phyloP scores from a whole-genome alignment of 2,113 vertebrate species.

The Cebus imitator region DNA sequence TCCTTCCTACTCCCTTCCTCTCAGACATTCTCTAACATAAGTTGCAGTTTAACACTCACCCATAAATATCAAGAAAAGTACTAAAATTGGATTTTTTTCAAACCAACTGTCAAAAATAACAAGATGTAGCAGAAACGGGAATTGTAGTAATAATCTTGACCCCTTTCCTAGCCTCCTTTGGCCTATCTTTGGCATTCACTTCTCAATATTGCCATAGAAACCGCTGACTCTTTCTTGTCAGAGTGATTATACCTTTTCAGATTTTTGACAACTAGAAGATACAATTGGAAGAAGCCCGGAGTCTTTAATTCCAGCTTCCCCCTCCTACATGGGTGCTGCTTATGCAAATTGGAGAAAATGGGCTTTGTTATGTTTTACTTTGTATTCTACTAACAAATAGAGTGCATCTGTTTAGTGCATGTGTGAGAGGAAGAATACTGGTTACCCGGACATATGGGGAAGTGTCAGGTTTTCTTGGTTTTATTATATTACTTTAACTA shows the following conservation, averaged over 20 bases:
- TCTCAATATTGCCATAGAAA: slow-evolving; percentile 39
- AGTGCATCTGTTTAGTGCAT: slow-evolving; percentile 17
- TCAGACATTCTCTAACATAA: background rate
- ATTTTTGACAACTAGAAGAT: slow-evolving; percentile 51
- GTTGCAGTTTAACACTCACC: background rate
- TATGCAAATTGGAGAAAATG: background rate
- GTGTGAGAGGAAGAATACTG: slow-evolving; percentile 38
- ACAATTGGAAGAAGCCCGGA: background rate
- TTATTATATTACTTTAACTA: slow-evolving; percentile 61
- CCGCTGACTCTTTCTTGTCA: background rate
- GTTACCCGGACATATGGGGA: slow-evolving; percentile 35
- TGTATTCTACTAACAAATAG: slow-evolving; percentile 57
- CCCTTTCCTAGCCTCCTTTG: background rate
- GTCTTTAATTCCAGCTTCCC: background rate
- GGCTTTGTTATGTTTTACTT: slow-evolving; percentile 52
- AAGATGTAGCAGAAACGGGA: slow-evolving; percentile 5
- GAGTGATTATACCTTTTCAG: slow-evolving; percentile 50
- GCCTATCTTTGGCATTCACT: background rate
- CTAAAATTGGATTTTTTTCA: background rate
- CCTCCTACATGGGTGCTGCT: background rate
- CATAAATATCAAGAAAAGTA: slow-evolving; percentile 3
- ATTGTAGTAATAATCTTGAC: background rate
- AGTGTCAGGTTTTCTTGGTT: background rate
- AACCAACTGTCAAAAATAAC: background rate
- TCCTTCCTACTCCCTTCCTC: background rate